Conservation (phyloP, 1,140 invertebrate genomes). For the Drosophila equinoxialis region DNA sequence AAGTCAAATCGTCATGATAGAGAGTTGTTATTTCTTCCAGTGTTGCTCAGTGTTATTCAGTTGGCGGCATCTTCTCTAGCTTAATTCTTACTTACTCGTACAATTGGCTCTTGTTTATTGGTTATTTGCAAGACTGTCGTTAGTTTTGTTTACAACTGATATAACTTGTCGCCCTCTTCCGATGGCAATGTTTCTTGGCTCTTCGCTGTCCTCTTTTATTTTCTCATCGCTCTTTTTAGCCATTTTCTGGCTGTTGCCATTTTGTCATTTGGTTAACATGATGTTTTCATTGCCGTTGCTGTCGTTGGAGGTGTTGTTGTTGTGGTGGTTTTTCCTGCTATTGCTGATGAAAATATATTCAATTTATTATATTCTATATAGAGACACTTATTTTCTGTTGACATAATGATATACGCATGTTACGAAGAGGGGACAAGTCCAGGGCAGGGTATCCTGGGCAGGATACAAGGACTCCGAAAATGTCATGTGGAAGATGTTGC, state of each 20-base stretch:
- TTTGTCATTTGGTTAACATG: constrained; percentile 71
- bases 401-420: constrained; percentile 65
- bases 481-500: constrained; percentile 50
- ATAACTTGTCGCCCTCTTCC: constrained; percentile 56
- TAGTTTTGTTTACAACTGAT: constrained; percentile 57
- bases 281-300: constrained; percentile 50
- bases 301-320: constrained; percentile 41
- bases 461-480: constrained; percentile 31
- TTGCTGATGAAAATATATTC: constrained; percentile 80
- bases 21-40: background rate
- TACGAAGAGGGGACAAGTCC: background rate
- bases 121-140: constrained; percentile 27
- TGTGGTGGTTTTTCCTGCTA: constrained; percentile 62
- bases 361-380: constrained; percentile 79
- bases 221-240: background rate
- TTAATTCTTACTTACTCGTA: constrained; percentile 14
- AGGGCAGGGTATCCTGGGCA: background rate
- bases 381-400: constrained; percentile 73
- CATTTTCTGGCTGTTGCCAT: constrained; percentile 39
- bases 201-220: background rate
- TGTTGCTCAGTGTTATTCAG: background rate
- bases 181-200: background rate
- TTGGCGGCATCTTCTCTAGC: background rate
- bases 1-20: too few relatives aligned
- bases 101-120: constrained; percentile 23